Conservation (phyloP, 2,113 vertebrate genomes). For the Spheniscus mendiculus region DNA sequence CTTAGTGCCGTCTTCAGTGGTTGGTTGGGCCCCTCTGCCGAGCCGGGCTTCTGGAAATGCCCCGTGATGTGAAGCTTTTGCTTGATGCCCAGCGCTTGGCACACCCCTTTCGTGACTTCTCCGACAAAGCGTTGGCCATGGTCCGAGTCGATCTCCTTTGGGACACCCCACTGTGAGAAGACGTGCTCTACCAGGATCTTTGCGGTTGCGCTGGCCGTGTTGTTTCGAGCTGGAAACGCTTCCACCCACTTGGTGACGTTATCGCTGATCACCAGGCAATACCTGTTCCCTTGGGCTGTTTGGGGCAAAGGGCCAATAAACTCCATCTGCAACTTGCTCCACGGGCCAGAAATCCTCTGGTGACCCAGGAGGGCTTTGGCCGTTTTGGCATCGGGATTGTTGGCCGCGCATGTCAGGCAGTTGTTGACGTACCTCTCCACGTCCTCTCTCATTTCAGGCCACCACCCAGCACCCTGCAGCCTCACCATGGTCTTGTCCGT, state of each 20-base stretch:
- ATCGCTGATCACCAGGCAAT: conserved; percentile 53
- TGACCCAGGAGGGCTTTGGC: conserved; percentile 20
- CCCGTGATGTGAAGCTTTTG: conserved; percentile 46
- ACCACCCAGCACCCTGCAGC: conserved; percentile 46
- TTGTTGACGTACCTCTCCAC: conserved; percentile 61
- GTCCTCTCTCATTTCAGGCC: conserved; percentile 55
- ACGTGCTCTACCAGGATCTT: conserved; percentile 39
- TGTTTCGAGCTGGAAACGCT: neutral
- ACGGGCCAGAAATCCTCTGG: conserved; percentile 51
- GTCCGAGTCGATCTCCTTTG: conserved; percentile 37
- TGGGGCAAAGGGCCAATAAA: conserved; percentile 52
- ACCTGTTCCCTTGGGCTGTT: conserved; percentile 38
- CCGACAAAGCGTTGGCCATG: neutral
- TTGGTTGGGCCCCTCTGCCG: neutral
- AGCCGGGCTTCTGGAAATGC: conserved; percentile 5
- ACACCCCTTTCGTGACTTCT: conserved; percentile 24
- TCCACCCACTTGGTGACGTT: conserved; percentile 55
- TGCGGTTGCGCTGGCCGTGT: neutral
- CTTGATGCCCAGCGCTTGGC: conserved; percentile 50
- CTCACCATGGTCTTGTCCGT: conserved; percentile 53
- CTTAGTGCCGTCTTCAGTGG: neutral
- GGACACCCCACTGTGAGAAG: conserved; percentile 27
- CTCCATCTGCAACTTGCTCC: conserved; percentile 55
- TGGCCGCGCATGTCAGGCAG: conserved; percentile 28
- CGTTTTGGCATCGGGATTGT: neutral